Base-by-base conservation (phyloP, 2,113 vertebrate genomes). In the Seriola aureovittata region DNA sequence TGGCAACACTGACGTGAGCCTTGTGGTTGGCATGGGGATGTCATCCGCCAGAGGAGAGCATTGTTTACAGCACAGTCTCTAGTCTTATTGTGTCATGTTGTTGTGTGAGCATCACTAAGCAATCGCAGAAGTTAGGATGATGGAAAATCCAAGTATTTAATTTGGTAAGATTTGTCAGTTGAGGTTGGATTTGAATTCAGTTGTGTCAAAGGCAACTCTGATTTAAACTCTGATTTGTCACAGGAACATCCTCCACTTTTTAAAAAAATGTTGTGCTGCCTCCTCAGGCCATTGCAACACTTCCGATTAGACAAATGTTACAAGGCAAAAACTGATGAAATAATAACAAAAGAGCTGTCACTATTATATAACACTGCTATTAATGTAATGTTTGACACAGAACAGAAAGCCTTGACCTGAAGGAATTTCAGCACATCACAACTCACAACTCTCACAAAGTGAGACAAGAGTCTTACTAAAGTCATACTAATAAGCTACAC, bases 351-450 rank as follows among this genome's bases (percentile, higher is more conserved):
- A 66, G 19, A 48, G 21, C 16, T 42, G 9, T 48, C 57, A 34
- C 42, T 65, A 42, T 48, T 34, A 9, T 66, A 34, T 23, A 14
- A 59, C 25, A 12, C 19, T 52, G 50, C 32, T 42, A 67, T 70
- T 11, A 32, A 64, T 55, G 68, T 17, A 16, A 71, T 38, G 71
- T 32, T 66, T 62, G 21, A 62, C 74, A 73, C 12, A n/a, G n/a
- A 68, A 40, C 54, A 42, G 17, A 64, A 68, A 25, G n/a, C 75
- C 40, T 50, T 38, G 40, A 54, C 21, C 17, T 8, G 0, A 29
- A 71, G 60, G 54, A 71, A 78, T 68, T 75, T 75, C 34, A 73
- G 7, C 44, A 65, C 12, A 34, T 32, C 52, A 34, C 7, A 55
- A n/a, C 32, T 46, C 29, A 29, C 29, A 29, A 29, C 29, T 29